Evolutionary conservation across 2,113 vertebrate species (phyloP), one percentile per base, ranked within the genome.

Genomic region (Aix galericulata): DNA sequence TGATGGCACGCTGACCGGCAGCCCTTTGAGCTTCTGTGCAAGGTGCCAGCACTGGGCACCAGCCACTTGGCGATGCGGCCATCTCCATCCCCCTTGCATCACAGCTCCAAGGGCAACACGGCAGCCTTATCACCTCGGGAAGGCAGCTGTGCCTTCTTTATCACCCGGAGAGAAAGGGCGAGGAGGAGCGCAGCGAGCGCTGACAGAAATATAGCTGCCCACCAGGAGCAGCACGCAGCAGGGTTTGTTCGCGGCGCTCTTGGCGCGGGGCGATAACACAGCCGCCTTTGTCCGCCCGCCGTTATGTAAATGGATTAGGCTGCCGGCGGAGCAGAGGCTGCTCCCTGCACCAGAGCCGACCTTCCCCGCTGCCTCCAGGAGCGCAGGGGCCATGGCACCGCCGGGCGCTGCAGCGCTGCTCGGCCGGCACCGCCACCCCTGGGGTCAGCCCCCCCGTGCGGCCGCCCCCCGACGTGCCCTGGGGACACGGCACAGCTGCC

Each of bases 231-330:
- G 50, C 7, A 15, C 27, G 7, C 32, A 11, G 11, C 58, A 4
- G 68, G 44, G 53, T 64, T 32, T 52, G 75, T 42, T 89, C 32
- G 9, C 3, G 1, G 79, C 20, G 64, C 89, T 79, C 42, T 88
- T 96, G 95, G 91, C 42, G 32, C 76, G 7, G 86, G 68, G 86
- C 15, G 97, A 98, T 98, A 98, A 98, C 97, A 97, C 94, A 93
- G 94, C 76, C 17, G 85, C 92, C 92, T 97, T 98, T 98, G 97
- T 97, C 80, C 42, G 11, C 59, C 76, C 15, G 29, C 82, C 8
- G 59, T 96, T 96, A 95, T 91, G 88, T 96, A 97, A 97, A 97
- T 92, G 71, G 93, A 76, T 96, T 88, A 83, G 85, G 86, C 93
- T 48, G 78, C 72, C 80, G 16, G 72, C 62, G 15, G 80, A 59